A percentile compares a stretch with the other conserved stretches of the same genome.
Conservation (phyloP, 1,140 invertebrate species). For the Ceratosolen fusciceps region DNA sequence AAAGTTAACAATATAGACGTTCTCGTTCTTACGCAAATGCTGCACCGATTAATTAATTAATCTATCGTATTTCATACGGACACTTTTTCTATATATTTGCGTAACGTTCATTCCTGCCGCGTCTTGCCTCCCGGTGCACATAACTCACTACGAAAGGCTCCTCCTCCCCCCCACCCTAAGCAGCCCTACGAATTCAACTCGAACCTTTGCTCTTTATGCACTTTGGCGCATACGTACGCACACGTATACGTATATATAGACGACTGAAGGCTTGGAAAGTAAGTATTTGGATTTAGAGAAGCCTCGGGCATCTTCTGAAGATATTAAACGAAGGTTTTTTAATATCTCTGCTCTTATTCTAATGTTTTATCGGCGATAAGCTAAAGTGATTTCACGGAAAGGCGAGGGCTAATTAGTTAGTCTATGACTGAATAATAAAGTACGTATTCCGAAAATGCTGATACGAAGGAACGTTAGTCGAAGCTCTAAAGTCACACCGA, state of each 20-base stretch:
- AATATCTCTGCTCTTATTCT: no score
- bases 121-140: neutral
- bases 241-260: no score
- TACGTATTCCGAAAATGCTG: neutral
- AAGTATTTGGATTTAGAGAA: no score
- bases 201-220: no score
- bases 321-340: no score
- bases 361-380: neutral
- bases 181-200: no score
- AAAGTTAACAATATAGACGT: neutral
- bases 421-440: neutral
- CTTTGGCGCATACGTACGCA: no score
- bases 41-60: neutral
- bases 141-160: no score
- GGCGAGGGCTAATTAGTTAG: no score
- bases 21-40: neutral
- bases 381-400: neutral
- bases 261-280: no score
- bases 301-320: no score
- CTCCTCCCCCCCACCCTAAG: no score
- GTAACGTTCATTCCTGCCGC: neutral
- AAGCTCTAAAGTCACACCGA: neutral
- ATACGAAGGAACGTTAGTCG: neutral
- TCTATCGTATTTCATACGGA: neutral
- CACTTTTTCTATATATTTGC: neutral